Evolutionary conservation across 2,113 vertebrate species (phyloP), one percentile per base, ranked within the genome.

Genomic region (Apteryx mantelli): DNA sequence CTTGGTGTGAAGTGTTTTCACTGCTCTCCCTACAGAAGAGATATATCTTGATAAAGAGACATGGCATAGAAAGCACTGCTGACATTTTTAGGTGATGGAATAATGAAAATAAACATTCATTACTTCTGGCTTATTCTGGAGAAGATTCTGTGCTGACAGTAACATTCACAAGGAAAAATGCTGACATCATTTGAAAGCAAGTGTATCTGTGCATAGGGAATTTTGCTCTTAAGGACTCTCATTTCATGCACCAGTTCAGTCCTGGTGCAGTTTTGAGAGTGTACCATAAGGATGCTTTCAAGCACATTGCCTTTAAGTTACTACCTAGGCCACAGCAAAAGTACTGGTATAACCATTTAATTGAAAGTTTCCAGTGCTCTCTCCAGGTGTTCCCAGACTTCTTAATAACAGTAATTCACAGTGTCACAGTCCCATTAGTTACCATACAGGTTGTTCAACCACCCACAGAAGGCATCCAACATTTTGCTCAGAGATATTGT

Each of bases 1-100:
- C 65, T 94, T 91, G 92, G 32, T 94, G 86, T 94, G 60, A 97
- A 92, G 36, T 73, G 34, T 95, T 97, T 97, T 82, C 76, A 91
- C 14, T 75, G 44, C 38, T 91, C 82, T 97, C 34, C 71, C 83
- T 95, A 40, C 28, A 96, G 65, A 83, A 83, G 0, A 82, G 60
- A 74, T 68, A 81, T 5, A 8, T 83, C 63, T 91, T 91, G 64
- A 94, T 48, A 88, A 91, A 63, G 48, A 89, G 73, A 76, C 16
- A 34, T 83, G 58, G 46, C n/a, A 86, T 13, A 91, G 83, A 95
- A 30, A 92, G 14, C 22, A 63, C 68, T 93, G 94, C n/a, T 96
- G 96, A 94, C 75, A 91, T 91, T 96, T 88, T 91, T 83, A 96
- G 84, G 63, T 94, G 93, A 77, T 74, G 53, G 53, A 50, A 87